phyloP scores from a whole-genome alignment of 2,888 invertebrate species.

The Brachyopa scutellaris region DNA sequence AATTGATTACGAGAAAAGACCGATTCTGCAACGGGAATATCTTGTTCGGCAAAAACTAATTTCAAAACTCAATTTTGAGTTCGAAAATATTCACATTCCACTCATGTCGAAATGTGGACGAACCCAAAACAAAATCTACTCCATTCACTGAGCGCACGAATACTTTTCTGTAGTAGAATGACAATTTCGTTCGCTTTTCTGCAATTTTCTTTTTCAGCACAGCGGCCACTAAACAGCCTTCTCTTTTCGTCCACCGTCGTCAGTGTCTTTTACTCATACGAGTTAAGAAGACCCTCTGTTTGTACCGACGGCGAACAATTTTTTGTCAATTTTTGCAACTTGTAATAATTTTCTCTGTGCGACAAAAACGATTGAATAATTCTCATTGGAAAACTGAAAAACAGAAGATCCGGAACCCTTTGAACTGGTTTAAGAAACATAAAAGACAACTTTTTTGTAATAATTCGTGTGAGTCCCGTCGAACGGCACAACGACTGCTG shows the following conservation, averaged over 20 bases:
- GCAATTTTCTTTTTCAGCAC: too few relatives aligned
- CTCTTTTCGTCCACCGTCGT: conserved; percentile 60
- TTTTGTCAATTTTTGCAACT: conserved; percentile 63
- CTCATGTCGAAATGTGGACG: not conserved
- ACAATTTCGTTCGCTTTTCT: not conserved
- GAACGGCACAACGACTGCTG: not conserved
- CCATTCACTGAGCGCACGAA: conserved; percentile 25
- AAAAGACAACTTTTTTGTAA: not conserved
- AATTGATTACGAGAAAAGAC: too few relatives aligned
- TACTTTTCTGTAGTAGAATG: conserved; percentile 20
- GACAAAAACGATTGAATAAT: conserved; percentile 29
- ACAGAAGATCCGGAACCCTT: not conserved
- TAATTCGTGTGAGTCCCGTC: conserved; percentile 27
- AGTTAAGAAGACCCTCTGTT: conserved; percentile 66
- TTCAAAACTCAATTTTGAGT: too few relatives aligned
- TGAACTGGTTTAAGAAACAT: not conserved
- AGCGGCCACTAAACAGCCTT: conserved; percentile 29
- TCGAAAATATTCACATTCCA: too few relatives aligned
- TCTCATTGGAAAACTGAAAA: conserved; percentile 5
- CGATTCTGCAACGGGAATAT: too few relatives aligned
- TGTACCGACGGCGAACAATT: conserved; percentile 41
- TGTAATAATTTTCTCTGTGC: conserved; percentile 12
- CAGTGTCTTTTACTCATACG: conserved; percentile 65
- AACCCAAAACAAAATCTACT: conserved; percentile 27
- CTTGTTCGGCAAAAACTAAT: too few relatives aligned